Base-by-base conservation (phyloP, 1,140 invertebrate genomes). In the Muscidifurax raptorellus region DNA sequence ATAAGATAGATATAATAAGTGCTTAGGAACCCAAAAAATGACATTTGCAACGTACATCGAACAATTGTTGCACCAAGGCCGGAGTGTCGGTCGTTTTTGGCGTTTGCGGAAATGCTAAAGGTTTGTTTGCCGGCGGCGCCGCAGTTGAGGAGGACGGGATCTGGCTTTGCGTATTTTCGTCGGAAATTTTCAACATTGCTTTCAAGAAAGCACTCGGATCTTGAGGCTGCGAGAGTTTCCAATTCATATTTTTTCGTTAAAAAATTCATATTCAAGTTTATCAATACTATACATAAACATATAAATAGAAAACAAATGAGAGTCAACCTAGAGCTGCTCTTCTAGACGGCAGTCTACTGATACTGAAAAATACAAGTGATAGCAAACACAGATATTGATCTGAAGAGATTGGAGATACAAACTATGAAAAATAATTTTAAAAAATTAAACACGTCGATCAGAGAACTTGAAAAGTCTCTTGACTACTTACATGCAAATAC, bases 151-250 rank as follows among this genome's bases (percentile, higher is more conserved):
- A 78, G 44, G 84, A 47, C 27, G 67, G 27, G 75, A 71, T 84
- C 75, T 59, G 85, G 67, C 80, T 85, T 82, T 89, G 87, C 36
- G 83, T 71, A 80, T 86, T 91, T 52, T 90, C 90, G 40, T 92
- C 90, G 1, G 90, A 85, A 82, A 93, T 93, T 87, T 92, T 92
- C 83, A 93, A 83, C 83, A 93, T 87, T 28, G 91, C 92, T 83
- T 92, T 93, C 80, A 93, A 89, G 82, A 92, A 90, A 36, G 91
- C 92, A 75, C 92, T 92, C 22, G 91, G 92, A 86, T 93, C 92
- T 87, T 91, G 91, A n/a, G 89, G 88, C 87, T 90, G 84, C 69
- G 85, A 80, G 82, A 81, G 66, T 84, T 82, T 86, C 36, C 85
- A 86, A 85, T 83, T 85, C n/a, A 72, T 84, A 81, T 83, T 67